Base-by-base conservation (phyloP, 2,113 vertebrate species). In the Zosterops borbonicus region DNA sequence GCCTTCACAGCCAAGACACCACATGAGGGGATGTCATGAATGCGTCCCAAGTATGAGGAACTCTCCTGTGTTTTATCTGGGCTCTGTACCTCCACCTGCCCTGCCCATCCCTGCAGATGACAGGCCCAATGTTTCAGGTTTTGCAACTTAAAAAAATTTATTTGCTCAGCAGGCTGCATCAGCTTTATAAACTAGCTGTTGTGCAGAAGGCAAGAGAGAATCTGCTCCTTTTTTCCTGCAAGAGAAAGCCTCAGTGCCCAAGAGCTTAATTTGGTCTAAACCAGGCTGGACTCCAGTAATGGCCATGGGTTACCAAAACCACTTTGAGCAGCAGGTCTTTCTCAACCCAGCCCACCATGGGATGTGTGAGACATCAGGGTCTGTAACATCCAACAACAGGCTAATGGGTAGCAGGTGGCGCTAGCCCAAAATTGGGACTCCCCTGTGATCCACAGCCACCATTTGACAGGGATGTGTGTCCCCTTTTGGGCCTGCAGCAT, bases 371-470 rank as follows among this genome's bases (percentile, higher is more conserved):
- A 74, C 42, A 47, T 12, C 9, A 9, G 41, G 22, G 23, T 64
- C 22, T 74, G 28, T 47, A 74, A 64, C 23, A 74, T 15, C 11
- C 28, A 64, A 2, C 47, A 73, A 27, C 59, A 64, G 41, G n/a
- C n/a, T 55, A 33, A n/a, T 4, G 49, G 18, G 49, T 39, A 55
- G 22, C 39, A 53, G 49, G n/a, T 74, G 41, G 14, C 28, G 14
- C 49, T 28, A 53, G 19, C 19, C 50, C 69, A 65, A 84, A 39
- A 47, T 14, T 6, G 28, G 23, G 28, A 47, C 23, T 47, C 7
- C 28, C 33, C 9, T 0, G 0, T 49, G 49, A 29, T 19, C 11
- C 4, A 2, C 7, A 55, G 41, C 14, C 33, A 49, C n/a, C 18
- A 15, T n/a, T 39, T 47, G 59, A 74, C 56, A 35, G 49, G 23